These are phyloP conservation scores for Ferrisia virgata DNA, from an alignment of 2,888 invertebrate species.

Conservation along the genomic window DNA sequence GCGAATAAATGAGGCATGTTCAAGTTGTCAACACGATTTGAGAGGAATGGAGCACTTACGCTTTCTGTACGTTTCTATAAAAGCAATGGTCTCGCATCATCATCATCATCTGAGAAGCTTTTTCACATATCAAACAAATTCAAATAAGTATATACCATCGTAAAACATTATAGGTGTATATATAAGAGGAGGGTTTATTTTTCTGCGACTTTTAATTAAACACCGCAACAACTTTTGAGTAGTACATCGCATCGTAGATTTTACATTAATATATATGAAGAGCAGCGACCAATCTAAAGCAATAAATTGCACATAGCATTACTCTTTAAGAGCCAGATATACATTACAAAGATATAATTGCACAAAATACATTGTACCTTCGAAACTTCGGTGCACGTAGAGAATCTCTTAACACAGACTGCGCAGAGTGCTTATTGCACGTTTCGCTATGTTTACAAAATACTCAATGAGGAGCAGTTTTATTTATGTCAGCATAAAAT, in stretches of 20 bases:
- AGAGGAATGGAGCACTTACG: not conserved
- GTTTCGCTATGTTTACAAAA: not conserved
- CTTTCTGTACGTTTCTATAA: no score
- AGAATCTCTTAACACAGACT: no score
- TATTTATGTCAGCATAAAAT: not conserved
- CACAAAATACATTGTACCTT: no score
- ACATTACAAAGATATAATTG: no score
- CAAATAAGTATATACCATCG: no score
- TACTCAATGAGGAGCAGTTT: not conserved
- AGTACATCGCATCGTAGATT: no score
- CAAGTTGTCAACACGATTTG: slow-evolving; percentile 5
- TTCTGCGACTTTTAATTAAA: not conserved
- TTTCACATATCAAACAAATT: slow-evolving; percentile 9
- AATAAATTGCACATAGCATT: no score
- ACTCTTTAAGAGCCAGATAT: no score
- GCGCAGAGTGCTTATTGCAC: not conserved
- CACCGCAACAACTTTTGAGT: not conserved
- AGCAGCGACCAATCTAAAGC: no score
- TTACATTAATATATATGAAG: no score
- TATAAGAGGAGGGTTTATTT: not conserved
- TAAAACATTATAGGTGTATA: no score
- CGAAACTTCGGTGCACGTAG: no score
- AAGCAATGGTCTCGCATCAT: not conserved
- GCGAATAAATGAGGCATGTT: slow-evolving; percentile 25
- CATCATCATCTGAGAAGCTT: not conserved